phyloP scores from a whole-genome alignment of 2,113 vertebrate genomes.

The Pterocles burchelli region DNA sequence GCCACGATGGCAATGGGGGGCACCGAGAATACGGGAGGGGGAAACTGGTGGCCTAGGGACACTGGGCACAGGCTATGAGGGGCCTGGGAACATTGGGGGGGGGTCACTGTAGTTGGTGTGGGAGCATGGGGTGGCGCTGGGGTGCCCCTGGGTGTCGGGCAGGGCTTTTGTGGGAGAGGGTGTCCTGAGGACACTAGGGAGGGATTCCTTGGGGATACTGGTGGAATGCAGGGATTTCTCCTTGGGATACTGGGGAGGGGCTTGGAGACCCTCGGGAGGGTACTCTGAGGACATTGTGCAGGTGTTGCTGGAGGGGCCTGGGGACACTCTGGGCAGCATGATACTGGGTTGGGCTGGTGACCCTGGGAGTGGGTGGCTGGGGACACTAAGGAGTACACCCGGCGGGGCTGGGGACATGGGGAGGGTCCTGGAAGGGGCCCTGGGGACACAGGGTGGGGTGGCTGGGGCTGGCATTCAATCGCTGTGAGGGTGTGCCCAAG shows the following conservation, averaged over 20 bases:
- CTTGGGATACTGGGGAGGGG: too few species aligned
- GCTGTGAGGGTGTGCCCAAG: background rate
- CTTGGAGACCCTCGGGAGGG: background rate
- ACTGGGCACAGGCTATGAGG: background rate
- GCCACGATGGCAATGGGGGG: background rate
- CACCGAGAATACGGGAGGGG: fast-evolving
- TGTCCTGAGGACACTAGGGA: background rate
- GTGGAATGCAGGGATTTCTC: background rate
- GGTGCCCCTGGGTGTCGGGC: fast-evolving
- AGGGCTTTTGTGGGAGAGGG: background rate
- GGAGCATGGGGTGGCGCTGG: background rate
- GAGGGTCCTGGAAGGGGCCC: background rate
- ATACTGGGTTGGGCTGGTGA: background rate
- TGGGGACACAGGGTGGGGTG: too few species aligned
- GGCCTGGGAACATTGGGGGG: background rate
- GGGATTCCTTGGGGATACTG: fast-evolving
- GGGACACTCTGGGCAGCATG: fast-evolving
- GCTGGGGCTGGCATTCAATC: background rate
- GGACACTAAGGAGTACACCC: fast-evolving
- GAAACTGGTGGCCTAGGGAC: background rate
- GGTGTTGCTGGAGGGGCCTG: background rate
- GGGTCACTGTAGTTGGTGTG: fast-evolving
- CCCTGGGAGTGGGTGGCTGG: background rate
- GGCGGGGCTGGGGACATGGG: background rate
- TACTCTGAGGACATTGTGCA: background rate